Conservation (phyloP, 2,113 vertebrate genomes). For the Platichthys stellatus region DNA sequence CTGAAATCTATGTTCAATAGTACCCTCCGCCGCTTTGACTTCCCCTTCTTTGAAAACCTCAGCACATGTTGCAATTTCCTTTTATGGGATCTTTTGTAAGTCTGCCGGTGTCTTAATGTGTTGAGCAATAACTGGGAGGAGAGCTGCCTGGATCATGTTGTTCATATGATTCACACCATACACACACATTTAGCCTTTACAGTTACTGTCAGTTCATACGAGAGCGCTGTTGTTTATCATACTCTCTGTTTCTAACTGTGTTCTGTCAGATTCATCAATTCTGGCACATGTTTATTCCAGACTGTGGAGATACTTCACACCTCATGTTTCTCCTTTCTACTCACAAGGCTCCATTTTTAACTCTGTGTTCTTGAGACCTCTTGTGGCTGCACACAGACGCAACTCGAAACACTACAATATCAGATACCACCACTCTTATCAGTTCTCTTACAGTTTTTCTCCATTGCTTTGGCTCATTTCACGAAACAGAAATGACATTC, state of each 20-base stretch:
- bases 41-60: slow-evolving; percentile 51
- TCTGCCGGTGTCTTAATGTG: slow-evolving; percentile 32
- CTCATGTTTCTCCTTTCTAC: not conserved
- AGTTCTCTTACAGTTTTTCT: too few species aligned
- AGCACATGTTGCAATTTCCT: slow-evolving; percentile 70
- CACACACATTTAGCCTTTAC: not conserved
- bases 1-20: not conserved
- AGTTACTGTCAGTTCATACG: not conserved
- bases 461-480: too few species aligned
- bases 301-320: too few species aligned
- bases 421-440: too few species aligned
- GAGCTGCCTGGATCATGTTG: slow-evolving; percentile 18
- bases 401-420: not conserved
- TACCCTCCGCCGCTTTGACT: slow-evolving; percentile 31
- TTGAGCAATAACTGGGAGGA: slow-evolving; percentile 67
- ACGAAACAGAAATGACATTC: too few species aligned
- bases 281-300: too few species aligned
- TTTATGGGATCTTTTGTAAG: not conserved
- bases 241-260: not conserved
- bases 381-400: slow-evolving; percentile 34
- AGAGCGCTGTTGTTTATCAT: not conserved
- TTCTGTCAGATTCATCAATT: too few species aligned
- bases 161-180: not conserved
- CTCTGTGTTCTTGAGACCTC: slow-evolving; percentile 39
- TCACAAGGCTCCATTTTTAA: not conserved